Percentiles rank a stretch among this genome's conserved stretches.
Conservation (phyloP, 2,113 vertebrate species). For the Reinhardtius hippoglossoides region DNA sequence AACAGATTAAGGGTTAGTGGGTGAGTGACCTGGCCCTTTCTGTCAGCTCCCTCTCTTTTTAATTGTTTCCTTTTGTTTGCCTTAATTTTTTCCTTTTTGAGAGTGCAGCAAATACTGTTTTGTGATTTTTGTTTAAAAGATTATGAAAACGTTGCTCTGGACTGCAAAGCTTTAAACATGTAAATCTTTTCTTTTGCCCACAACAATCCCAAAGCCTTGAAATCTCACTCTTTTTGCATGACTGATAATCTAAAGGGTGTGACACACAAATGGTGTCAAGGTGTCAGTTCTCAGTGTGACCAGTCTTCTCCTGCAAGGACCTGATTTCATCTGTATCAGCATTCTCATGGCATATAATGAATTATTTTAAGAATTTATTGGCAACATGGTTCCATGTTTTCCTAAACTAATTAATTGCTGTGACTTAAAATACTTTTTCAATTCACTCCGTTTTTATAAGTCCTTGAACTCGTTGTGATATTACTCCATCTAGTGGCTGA, state of each 20-base stretch:
- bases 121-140: not conserved
- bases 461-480: not conserved
- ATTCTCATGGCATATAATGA: not conserved
- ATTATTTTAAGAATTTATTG: not conserved
- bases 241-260: constrained; percentile 53
- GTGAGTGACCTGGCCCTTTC: too few relatives aligned
- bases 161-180: constrained; percentile 20
- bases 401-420: not conserved
- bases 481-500: constrained; percentile 59
- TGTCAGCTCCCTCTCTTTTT: too few relatives aligned
- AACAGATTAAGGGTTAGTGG: too few relatives aligned
- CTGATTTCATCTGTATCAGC: not conserved
- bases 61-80: too few relatives aligned
- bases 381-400: not conserved
- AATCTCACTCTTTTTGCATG: constrained; percentile 38
- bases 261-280: constrained; percentile 27
- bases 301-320: not conserved
- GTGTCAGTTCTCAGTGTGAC: not conserved
- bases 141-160: not conserved
- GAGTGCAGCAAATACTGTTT: not conserved
- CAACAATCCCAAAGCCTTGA: constrained; percentile 20
- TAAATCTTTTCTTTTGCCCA: constrained; percentile 41
- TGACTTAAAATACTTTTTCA: not conserved
- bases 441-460: not conserved
- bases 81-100: not conserved